A percentile compares a stretch with the other conserved stretches of the same genome.
Evolutionary conservation across 2,797 vertebrate genomes (phyloP).

Genomic region (Notamacropus eugenii): DNA sequence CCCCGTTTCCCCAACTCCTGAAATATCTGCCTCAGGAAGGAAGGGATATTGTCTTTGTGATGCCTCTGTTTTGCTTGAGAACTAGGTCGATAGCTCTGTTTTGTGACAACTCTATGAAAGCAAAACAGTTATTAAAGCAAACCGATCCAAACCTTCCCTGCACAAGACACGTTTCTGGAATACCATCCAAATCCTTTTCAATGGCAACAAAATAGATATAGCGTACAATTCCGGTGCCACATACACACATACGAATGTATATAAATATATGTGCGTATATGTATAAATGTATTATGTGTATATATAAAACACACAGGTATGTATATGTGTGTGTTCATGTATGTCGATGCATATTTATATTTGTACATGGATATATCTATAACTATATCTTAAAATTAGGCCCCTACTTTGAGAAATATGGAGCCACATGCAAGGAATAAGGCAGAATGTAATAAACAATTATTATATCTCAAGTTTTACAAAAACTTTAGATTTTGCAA

Average conservation of each 20-base stretch:
- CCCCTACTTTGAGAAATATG: neutral
- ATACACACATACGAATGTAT: neutral
- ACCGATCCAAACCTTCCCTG: conserved; percentile 77
- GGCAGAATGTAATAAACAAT: neutral
- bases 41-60: conserved; percentile 86
- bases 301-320: neutral
- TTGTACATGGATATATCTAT: neutral
- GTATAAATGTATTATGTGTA: neutral
- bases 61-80: conserved; percentile 83
- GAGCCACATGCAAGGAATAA: neutral
- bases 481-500: neutral
- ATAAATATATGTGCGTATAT: neutral
- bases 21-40: conserved; percentile 88
- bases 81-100: conserved; percentile 73
- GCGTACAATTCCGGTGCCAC: neutral
- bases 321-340: neutral
- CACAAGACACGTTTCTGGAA: conserved; percentile 75
- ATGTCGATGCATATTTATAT: neutral
- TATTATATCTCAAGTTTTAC: neutral
- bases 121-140: conserved; percentile 78
- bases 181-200: conserved; percentile 76
- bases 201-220: conserved; percentile 52
- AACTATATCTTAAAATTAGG: neutral
- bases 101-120: conserved; percentile 77
- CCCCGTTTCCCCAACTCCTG: conserved; percentile 85